Conservation (phyloP, 2,113 vertebrate species). For the Zapus hudsonius region DNA sequence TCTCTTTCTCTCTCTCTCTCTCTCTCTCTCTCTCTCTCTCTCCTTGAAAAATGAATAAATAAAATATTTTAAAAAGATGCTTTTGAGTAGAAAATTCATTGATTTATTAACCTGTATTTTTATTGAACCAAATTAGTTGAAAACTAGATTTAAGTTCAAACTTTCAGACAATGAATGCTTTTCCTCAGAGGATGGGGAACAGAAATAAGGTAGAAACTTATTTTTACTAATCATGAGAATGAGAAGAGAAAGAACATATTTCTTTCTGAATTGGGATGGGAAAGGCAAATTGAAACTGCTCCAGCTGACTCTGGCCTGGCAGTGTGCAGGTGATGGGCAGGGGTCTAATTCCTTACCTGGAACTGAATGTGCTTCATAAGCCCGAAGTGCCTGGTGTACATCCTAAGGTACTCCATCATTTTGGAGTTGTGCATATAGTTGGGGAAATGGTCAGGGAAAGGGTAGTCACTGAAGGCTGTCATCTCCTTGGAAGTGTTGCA, state of each 20-base stretch:
- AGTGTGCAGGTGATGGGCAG: background rate
- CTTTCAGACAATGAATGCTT: background rate
- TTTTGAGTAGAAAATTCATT: background rate
- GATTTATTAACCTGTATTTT: background rate
- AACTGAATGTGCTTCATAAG: conserved; percentile 88
- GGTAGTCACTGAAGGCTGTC: conserved; percentile 93
- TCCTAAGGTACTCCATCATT: conserved; percentile 87
- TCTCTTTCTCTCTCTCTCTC: no score
- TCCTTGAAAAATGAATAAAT: no score
- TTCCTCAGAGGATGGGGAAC: background rate
- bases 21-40: no score
- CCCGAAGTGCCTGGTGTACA: conserved; percentile 88
- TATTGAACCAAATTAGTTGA: background rate
- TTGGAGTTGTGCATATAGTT: conserved; percentile 84
- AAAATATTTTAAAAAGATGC: no score
- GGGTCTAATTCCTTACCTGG: conserved; percentile 81
- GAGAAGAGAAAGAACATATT: background rate
- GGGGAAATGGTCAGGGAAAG: conserved; percentile 89
- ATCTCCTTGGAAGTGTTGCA: conserved; percentile 93
- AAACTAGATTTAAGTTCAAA: background rate
- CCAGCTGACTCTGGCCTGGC: background rate
- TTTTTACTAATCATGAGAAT: background rate
- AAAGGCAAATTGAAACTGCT: no score
- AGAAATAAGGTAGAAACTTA: background rate
- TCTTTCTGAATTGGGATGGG: background rate